A percentile compares a stretch with the other conserved stretches of the same genome.
These are phyloP conservation scores for Leuciscus waleckii DNA, from an alignment of 2,797 vertebrate genomes.

Conservation along the genomic window DNA sequence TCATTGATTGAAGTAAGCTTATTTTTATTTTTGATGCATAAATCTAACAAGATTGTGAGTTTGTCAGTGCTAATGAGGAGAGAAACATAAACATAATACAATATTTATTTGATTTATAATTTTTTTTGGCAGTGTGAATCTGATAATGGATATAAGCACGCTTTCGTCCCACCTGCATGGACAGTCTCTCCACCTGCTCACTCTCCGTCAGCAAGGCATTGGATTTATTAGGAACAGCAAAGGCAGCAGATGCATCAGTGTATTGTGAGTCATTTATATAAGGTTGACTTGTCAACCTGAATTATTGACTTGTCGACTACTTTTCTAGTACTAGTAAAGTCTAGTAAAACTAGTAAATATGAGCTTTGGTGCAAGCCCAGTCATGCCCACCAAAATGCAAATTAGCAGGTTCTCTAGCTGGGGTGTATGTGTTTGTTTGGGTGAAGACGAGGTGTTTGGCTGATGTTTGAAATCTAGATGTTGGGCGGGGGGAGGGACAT, in stretches of 20 bases:
- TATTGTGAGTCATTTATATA: not conserved
- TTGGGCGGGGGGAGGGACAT: not conserved
- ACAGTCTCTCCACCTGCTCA: not conserved
- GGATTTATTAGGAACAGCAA: not conserved
- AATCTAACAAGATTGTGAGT: not conserved
- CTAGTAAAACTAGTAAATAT: not conserved
- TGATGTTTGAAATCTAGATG: constrained; percentile 17
- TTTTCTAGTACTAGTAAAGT: not conserved
- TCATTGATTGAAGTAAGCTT: not conserved
- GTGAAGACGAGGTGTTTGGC: constrained; percentile 20
- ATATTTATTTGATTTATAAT: not conserved
- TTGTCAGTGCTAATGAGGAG: not conserved
- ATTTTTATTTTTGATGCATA: not conserved
- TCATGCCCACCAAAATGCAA: not conserved
- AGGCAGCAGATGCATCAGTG: not conserved
- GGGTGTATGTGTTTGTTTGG: not conserved
- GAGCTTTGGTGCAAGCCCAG: not conserved
- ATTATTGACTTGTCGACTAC: not conserved
- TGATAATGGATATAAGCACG: not conserved
- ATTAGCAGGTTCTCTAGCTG: constrained; percentile 7
- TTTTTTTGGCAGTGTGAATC: not conserved
- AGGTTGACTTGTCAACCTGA: not conserved
- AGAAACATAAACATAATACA: not conserved
- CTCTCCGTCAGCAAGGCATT: not conserved
- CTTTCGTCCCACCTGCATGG: not conserved